These are phyloP conservation scores for Callimorpha dominula DNA, from an alignment of 2,888 invertebrate species.

Conservation along the genomic window DNA sequence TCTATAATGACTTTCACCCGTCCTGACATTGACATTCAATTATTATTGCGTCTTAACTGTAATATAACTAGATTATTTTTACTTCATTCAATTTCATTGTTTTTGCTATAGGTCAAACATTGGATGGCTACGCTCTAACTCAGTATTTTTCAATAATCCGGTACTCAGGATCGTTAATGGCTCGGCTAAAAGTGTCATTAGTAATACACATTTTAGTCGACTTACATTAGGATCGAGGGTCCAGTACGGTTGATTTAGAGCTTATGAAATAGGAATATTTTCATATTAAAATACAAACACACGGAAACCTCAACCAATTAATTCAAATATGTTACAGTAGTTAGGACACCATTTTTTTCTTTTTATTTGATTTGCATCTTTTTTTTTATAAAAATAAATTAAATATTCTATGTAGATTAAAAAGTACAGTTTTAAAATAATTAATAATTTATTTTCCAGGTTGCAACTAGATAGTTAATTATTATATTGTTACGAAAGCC, in stretches of 20 bases:
- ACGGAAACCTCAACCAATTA: not conserved
- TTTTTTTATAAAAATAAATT: too few relatives aligned
- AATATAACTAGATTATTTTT: slow-evolving; percentile 25
- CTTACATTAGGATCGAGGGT: slow-evolving; percentile 22
- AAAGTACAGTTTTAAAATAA: not conserved
- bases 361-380: too few relatives aligned
- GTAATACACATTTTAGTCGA: slow-evolving; percentile 25
- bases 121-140: slow-evolving; percentile 30
- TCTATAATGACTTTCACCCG: slow-evolving; percentile 20
- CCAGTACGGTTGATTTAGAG: slow-evolving; percentile 6
- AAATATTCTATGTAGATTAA: too few relatives aligned
- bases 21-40: slow-evolving; percentile 33
- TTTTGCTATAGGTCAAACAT: slow-evolving; percentile 35
- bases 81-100: slow-evolving; percentile 29
- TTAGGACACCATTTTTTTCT: too few relatives aligned
- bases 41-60: slow-evolving; percentile 30
- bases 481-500: not conserved
- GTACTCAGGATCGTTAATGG: slow-evolving; percentile 32
- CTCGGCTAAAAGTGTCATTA: slow-evolving; percentile 33
- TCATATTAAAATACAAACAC: not conserved
- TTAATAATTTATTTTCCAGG: not conserved
- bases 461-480: not conserved
- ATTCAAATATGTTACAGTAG: not conserved
- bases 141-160: slow-evolving; percentile 32
- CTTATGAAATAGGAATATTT: slow-evolving; percentile 7